phyloP scores from a whole-genome alignment of 2,888 invertebrate genomes.

The Pyrocoelia pectoralis region DNA sequence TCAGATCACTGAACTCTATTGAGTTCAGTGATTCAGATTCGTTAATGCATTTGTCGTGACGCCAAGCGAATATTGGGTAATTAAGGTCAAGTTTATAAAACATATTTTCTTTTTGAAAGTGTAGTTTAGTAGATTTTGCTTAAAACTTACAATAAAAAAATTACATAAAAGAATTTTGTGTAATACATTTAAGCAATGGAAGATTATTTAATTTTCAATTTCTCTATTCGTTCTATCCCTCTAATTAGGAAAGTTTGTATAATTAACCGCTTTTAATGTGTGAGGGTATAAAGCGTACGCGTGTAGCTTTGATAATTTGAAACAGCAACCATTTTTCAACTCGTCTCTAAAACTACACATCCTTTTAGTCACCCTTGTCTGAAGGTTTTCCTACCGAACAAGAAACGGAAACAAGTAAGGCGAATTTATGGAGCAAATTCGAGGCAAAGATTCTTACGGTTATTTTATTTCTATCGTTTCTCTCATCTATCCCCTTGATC shows the following conservation, averaged over 20 bases:
- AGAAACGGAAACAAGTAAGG: conserved; percentile 16
- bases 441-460: conserved; percentile 18
- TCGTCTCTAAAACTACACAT: conserved; percentile 12
- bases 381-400: conserved; percentile 17
- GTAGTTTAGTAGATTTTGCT: too few relatives aligned
- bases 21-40: too few relatives aligned
- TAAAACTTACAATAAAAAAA: too few relatives aligned
- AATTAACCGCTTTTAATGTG: conserved; percentile 25
- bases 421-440: conserved; percentile 26
- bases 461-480: conserved; percentile 34
- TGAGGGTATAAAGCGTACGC: conserved; percentile 19
- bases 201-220: conserved; percentile 26
- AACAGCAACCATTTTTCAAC: conserved; percentile 19
- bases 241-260: conserved; percentile 27
- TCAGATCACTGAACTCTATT: too few relatives aligned
- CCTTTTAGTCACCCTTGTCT: conserved; percentile 6
- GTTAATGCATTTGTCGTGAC: too few relatives aligned
- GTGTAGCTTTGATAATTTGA: conserved; percentile 26
- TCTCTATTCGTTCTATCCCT: conserved; percentile 1
- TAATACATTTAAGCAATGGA: too few relatives aligned
- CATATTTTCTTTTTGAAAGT: too few relatives aligned
- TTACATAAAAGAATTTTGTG: too few relatives aligned
- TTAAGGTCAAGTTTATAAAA: too few relatives aligned
- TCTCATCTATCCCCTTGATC: conserved; percentile 34
- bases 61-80: too few relatives aligned